Evolutionary conservation across 2,888 invertebrate genomes (phyloP).

Genomic region (Noctua janthina): DNA sequence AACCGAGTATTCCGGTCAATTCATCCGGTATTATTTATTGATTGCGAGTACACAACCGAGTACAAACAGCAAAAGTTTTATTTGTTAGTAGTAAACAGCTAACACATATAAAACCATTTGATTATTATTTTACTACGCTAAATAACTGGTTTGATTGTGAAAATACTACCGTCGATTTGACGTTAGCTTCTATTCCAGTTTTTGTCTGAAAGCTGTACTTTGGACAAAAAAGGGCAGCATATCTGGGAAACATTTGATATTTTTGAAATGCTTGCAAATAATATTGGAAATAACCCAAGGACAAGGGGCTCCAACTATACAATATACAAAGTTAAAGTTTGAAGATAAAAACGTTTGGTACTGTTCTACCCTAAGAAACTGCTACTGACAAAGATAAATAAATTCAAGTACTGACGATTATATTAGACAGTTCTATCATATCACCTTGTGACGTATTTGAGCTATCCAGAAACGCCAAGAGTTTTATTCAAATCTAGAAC

Average conservation of each 20-base stretch:
- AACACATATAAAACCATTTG: constrained; percentile 29
- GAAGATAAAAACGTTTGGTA: constrained; percentile 14
- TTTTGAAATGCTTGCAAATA: neutral
- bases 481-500: constrained; percentile 8
- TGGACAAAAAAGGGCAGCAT: neutral
- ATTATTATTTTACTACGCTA: constrained; percentile 10
- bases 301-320: neutral
- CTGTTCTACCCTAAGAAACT: constrained; percentile 29
- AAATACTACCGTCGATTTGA: constrained; percentile 13
- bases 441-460: neutral
- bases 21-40: constrained; percentile 33
- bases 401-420: constrained; percentile 1
- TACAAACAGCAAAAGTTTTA: constrained; percentile 18
- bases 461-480: neutral
- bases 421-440: constrained; percentile 6
- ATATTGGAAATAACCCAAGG: constrained; percentile 3
- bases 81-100: constrained; percentile 15
- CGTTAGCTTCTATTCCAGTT: constrained; percentile 1
- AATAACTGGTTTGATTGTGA: neutral
- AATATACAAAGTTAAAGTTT: constrained; percentile 11
- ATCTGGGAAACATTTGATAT: neutral
- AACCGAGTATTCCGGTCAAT: constrained; percentile 26
- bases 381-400: constrained; percentile 23
- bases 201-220: neutral
- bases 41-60: constrained; percentile 6